Evolutionary conservation across 2,797 vertebrate genomes (phyloP).

Genomic region (Eupleurogrammus muticus): DNA sequence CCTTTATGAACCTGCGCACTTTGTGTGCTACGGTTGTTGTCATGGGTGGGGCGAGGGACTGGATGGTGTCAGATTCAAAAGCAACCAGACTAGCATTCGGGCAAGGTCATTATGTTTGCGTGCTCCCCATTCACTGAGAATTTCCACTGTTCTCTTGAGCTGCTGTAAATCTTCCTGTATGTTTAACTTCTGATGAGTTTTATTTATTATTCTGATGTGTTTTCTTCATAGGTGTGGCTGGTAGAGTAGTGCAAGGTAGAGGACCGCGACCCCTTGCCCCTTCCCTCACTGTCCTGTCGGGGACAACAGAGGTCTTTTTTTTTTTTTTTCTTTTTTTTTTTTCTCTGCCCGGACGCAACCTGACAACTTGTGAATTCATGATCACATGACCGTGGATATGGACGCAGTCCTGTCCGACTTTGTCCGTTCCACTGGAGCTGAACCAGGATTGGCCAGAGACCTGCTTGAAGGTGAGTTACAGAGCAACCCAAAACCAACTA

Average conservation of each 20-base stretch:
- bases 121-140: not conserved
- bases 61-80: conserved; percentile 59
- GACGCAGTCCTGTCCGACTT: conserved; percentile 98
- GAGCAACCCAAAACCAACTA: not conserved
- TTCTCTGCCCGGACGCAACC: conserved; percentile 72
- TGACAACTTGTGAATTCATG: conserved; percentile 84
- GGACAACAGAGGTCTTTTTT: conserved; percentile 55
- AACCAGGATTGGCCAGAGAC: conserved; percentile 96
- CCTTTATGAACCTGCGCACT: conserved; percentile 15
- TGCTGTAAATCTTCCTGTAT: conserved; percentile 16
- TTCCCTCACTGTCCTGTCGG: conserved; percentile 28
- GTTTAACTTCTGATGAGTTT: conserved; percentile 8
- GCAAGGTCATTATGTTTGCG: conserved; percentile 17
- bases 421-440: conserved; percentile 97
- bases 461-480: conserved; percentile 91
- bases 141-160: conserved; percentile 1
- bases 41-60: conserved; percentile 53
- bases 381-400: conserved; percentile 96
- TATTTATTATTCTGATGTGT: not conserved
- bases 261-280: conserved; percentile 28
- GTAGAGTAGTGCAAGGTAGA: conserved; percentile 40
- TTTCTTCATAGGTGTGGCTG: conserved; percentile 73
- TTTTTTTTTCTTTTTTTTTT: conserved; percentile 28
- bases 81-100: conserved; percentile 26
- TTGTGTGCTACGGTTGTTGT: conserved; percentile 36